phyloP scores from a whole-genome alignment of 1,140 invertebrate species.

The Cardiocondyla obscurior region DNA sequence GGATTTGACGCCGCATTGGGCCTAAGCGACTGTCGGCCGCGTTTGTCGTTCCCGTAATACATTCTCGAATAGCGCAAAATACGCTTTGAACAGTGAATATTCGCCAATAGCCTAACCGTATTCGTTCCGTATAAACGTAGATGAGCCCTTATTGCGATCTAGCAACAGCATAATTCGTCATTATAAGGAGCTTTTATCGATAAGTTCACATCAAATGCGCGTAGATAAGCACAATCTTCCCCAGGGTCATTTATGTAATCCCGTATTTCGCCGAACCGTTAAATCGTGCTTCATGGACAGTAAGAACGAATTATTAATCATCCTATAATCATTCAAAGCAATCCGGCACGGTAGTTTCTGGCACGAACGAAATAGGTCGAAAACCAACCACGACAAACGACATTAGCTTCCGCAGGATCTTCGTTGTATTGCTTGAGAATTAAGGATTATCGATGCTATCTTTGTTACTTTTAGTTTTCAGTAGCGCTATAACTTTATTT shows the following conservation, averaged over 20 bases:
- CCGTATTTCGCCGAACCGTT: constrained; percentile 24
- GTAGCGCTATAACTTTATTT: not conserved
- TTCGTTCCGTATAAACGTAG: constrained; percentile 6
- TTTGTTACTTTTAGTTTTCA: constrained; percentile 17
- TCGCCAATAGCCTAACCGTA: constrained; percentile 59
- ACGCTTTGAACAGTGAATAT: constrained; percentile 59
- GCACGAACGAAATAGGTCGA: constrained; percentile 14
- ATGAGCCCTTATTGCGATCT: too few relatives aligned
- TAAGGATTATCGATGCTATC: not conserved
- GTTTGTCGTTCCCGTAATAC: constrained; percentile 1
- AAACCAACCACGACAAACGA: not conserved
- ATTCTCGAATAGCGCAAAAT: constrained; percentile 2
- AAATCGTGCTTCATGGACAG: constrained; percentile 11
- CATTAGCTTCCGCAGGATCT: not conserved
- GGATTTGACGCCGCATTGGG: not conserved
- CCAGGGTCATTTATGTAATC: constrained; percentile 22
- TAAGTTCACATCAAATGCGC: constrained; percentile 12
- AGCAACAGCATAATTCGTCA: not conserved
- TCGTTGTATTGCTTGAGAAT: not conserved
- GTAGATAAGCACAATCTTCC: constrained; percentile 6
- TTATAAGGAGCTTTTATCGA: not conserved
- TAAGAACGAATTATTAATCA: constrained; percentile 33
- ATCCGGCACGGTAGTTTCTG: not conserved
- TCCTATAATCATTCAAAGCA: constrained; percentile 24
- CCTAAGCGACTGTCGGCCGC: constrained; percentile 11